Evolutionary conservation across 2,797 vertebrate genomes (phyloP), one percentile per base, ranked within the genome.

Genomic region (Sphenodon punctatus): DNA sequence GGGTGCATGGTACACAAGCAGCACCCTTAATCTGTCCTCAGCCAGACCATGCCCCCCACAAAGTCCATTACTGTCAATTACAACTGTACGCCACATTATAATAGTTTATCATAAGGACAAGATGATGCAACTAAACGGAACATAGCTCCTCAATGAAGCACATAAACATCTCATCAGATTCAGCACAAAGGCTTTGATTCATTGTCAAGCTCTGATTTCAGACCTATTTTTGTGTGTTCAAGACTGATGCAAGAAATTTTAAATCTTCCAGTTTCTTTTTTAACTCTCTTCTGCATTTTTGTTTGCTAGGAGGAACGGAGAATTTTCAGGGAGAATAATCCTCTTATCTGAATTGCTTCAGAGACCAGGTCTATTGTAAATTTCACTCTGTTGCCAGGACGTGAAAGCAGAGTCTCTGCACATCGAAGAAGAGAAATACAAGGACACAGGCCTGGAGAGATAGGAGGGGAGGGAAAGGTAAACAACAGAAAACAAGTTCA

Each of bases 301-400:
- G 73, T 79, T 61, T 78, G 68, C 63, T 88, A 72, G 90, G 77
- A 92, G 32, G 84, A 81, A 86, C 81, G 82, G 41, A 36, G 87
- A 89, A 90, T 79, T 83, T 72, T 72, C 60, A n/a, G n/a, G n/a
- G n/a, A n/a, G n/a, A 91, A 85, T 85, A 90, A 92, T 78, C 78
- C 67, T 83, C 76, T 82, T 93, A 89, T 83, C 67, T 87, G 76
- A 84, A 88, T 63, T 86, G 74, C 70, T 90, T 93, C 81, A 86
- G 78, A 88, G 84, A 90, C 75, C 63, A 85, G 75, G 48, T 55
- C 41, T 39, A 7, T 84, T 84, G 34, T 72, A 90, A 92, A 89
- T 75, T 84, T 71, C 51, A 89, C 46, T 92, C 79, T 87, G 67
- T 75, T 92, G 80, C 65, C 75, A 89, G 41, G 39, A 74, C 73